phyloP scores from a whole-genome alignment of 2,113 vertebrate genomes.

The Carollia perspicillata region DNA sequence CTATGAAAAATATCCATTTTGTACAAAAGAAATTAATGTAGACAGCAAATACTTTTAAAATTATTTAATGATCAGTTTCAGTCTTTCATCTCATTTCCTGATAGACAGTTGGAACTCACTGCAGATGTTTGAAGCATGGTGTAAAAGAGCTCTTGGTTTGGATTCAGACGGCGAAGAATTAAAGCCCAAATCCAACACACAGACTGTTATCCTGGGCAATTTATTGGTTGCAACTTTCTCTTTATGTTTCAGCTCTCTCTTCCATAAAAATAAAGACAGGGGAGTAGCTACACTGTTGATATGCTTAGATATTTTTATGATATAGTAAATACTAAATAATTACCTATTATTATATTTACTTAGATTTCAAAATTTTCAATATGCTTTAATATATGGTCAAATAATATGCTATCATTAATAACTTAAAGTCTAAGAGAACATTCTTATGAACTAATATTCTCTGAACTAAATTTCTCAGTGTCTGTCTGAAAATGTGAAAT shows the following conservation, averaged over 20 bases:
- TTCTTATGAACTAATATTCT: neutral
- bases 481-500: neutral
- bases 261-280: no score
- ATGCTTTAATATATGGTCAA: neutral
- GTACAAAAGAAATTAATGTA: neutral
- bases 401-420: neutral
- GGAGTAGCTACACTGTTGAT: neutral
- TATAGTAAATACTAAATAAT: neutral
- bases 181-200: neutral
- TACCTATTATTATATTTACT: neutral
- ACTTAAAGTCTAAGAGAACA: neutral
- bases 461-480: neutral
- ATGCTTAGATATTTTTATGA: neutral
- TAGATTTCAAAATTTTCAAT: neutral
- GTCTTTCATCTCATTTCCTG: neutral
- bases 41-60: neutral
- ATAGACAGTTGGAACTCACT: neutral
- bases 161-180: neutral
- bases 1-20: neutral
- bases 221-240: neutral
- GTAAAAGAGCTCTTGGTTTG: neutral
- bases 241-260: neutral
- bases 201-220: neutral
- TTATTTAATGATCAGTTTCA: neutral
- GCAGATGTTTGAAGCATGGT: neutral